A percentile compares a stretch with the other conserved stretches of the same genome.
phyloP scores from a whole-genome alignment of 2,888 invertebrate genomes.

The Cataglyphis albicans region DNA sequence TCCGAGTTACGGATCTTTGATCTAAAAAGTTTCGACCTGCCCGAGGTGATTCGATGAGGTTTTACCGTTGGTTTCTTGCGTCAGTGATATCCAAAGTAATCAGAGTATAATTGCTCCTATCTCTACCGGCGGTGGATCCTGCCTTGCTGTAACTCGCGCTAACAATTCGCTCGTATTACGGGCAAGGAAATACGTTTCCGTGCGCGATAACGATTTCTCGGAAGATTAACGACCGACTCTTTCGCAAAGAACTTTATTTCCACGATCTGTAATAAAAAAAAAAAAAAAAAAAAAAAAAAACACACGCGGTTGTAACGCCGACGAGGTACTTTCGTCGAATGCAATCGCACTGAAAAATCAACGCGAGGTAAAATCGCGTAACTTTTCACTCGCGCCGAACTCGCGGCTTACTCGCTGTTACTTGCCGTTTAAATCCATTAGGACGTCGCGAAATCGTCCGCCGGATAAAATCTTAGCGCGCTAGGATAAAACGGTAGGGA shows the following conservation, averaged over 20 bases:
- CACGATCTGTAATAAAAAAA: slow-evolving; percentile 15
- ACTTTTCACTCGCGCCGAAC: slow-evolving; percentile 19
- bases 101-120: slow-evolving; percentile 53
- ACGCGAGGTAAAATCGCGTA: slow-evolving; percentile 44
- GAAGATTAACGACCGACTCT: slow-evolving; percentile 36
- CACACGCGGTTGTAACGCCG: slow-evolving; percentile 25
- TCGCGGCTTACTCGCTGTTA: slow-evolving; percentile 39
- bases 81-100: slow-evolving; percentile 53
- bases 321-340: slow-evolving; percentile 32
- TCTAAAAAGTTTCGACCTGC: slow-evolving; percentile 61
- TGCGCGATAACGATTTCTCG: slow-evolving; percentile 35
- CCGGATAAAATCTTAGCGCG: slow-evolving; percentile 28
- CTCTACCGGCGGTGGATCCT: slow-evolving; percentile 30
- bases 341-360: slow-evolving; percentile 21
- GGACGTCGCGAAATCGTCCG: slow-evolving; percentile 43
- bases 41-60: slow-evolving; percentile 50
- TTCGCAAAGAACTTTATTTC: slow-evolving; percentile 30
- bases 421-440: slow-evolving; percentile 52
- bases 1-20: slow-evolving; percentile 54
- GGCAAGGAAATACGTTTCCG: slow-evolving; percentile 24
- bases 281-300: background rate
- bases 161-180: slow-evolving; percentile 43
- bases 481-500: slow-evolving; percentile 6
- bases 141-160: slow-evolving; percentile 9
- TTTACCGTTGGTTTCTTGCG: slow-evolving; percentile 36